Evolutionary conservation across 1,140 invertebrate genomes (phyloP).

Genomic region (Rhagoletis pomonella): DNA sequence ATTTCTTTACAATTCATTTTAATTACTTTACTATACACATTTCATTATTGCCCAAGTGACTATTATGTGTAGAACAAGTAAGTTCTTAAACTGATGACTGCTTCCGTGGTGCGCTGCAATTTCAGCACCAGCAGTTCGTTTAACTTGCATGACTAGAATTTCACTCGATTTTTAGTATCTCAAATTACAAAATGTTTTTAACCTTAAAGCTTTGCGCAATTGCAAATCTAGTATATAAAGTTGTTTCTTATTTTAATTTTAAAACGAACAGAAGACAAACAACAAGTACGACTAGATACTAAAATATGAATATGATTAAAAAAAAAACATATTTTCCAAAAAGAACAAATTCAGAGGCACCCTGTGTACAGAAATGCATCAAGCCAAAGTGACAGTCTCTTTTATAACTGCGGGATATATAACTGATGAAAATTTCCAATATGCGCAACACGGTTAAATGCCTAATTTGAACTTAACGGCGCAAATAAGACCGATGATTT

Average conservation of each 20-base stretch:
- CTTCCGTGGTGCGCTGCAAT: neutral
- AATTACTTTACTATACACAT: neutral
- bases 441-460: too few species aligned
- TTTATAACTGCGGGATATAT: too few species aligned
- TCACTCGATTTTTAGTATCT: neutral
- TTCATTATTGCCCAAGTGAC: neutral
- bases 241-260: neutral
- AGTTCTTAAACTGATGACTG: neutral
- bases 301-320: too few species aligned
- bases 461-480: too few species aligned
- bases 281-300: too few species aligned
- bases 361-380: too few species aligned
- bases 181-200: neutral
- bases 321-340: too few species aligned
- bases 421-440: too few species aligned
- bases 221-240: neutral
- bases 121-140: neutral
- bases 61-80: neutral
- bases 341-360: too few species aligned
- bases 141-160: constrained; percentile 36
- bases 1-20: constrained; percentile 17
- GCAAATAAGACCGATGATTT: too few species aligned
- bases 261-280: too few species aligned
- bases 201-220: neutral
- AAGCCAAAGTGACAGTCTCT: too few species aligned